Evolutionary conservation across 2,888 invertebrate genomes (phyloP), one percentile per base, ranked within the genome.

Genomic region (Anaspis maculata): DNA sequence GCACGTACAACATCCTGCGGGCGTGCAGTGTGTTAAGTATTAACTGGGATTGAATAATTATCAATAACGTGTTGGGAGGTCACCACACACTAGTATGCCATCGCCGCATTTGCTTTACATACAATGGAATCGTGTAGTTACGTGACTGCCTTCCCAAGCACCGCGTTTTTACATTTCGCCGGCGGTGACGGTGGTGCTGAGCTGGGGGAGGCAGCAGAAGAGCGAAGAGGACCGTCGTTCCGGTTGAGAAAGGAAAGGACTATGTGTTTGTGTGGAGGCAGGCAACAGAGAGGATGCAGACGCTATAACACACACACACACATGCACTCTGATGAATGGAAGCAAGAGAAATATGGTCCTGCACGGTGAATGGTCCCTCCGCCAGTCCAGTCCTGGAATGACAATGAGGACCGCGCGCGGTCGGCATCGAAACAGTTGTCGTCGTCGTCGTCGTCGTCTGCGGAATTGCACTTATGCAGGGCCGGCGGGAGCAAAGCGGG

Each of bases 51-150:
- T 59, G 60, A 61, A 62, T 62, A 62, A 62, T 62, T 60, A 62
- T 57, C 56, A 47, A 50, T 44, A 52, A 56, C 62, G 59, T 58
- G 59, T 56, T 62, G 62, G 61, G 62, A 57, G 62, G 62, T 59
- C 62, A 60, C 45, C 38, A 42, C 40, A 43, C 46, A 50, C 48
- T 43, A 39, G 48, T 49, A 53, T 52, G 55, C 55, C 42, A 48
- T 51, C 45, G 52, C 50, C 49, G 56, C 49, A 45, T 53, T 49
- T 46, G 58, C 56, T 62, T 62, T 61, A 61, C 62, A 62, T 62
- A 62, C 62, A 62, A 62, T 61, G 57, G 61, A 54, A 49, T 51
- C 57, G 56, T 54, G 59, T 57, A 44, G 52, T 54, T 59, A 62
- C 61, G 62, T 61, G 62, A 62, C 57, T 57, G 50, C 52, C 49